These are phyloP conservation scores for Pelochelys cantorii DNA, from an alignment of 2,797 vertebrate species.

Conservation along the genomic window DNA sequence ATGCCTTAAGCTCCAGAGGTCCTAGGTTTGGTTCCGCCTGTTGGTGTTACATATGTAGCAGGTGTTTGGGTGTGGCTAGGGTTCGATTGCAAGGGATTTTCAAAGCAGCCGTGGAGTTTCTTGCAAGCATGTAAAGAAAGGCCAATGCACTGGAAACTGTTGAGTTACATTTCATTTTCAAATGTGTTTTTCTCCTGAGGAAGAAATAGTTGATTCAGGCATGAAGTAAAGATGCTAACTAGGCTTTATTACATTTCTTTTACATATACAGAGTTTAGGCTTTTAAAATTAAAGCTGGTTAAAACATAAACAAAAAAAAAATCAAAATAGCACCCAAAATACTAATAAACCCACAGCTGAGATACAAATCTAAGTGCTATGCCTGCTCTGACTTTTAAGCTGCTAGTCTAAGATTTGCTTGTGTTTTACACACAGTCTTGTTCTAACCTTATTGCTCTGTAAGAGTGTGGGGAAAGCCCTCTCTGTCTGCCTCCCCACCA, in stretches of 20 bases:
- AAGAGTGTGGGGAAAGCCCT: fast-evolving
- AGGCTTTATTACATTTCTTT: neutral
- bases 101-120: neutral
- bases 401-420: neutral
- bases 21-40: too few relatives aligned
- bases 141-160: neutral
- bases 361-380: neutral
- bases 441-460: neutral
- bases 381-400: neutral
- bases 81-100: neutral
- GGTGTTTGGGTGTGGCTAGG: neutral
- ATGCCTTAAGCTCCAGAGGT: too few relatives aligned
- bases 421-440: neutral
- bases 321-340: neutral
- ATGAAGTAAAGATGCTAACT: neutral
- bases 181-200: neutral
- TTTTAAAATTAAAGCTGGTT: neutral
- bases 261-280: neutral
- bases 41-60: too few relatives aligned
- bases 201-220: neutral
- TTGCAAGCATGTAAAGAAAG: neutral
- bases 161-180: neutral
- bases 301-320: neutral
- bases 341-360: neutral
- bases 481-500: fast-evolving